Conservation (phyloP, 2,797 vertebrate genomes). For the Coregonus suidteri region DNA sequence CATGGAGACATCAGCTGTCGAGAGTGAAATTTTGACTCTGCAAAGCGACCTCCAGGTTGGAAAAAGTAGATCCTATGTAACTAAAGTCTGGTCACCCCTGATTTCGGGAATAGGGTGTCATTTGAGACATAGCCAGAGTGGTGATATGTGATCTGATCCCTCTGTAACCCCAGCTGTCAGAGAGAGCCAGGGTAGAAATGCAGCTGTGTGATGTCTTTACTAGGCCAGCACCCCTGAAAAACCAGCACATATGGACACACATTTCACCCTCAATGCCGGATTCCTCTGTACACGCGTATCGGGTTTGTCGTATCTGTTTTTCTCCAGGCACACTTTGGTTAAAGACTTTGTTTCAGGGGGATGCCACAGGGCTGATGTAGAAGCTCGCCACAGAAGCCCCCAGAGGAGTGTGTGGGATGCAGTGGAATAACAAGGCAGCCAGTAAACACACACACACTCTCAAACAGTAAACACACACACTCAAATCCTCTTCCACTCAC, state of each 20-base stretch:
- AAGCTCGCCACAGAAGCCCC: too few species aligned
- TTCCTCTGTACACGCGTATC: not conserved
- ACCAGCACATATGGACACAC: not conserved
- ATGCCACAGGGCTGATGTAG: too few species aligned
- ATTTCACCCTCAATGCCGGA: not conserved
- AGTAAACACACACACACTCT: not conserved
- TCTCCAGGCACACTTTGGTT: not conserved
- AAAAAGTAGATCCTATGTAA: too few species aligned
- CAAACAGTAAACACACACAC: not conserved
- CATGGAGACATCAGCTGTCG: too few species aligned
- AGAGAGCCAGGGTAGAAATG: constrained; percentile 7
- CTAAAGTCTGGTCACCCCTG: too few species aligned
- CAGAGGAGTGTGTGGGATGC: not conserved
- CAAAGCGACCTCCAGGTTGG: too few species aligned
- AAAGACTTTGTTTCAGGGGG: not conserved
- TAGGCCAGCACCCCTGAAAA: constrained; percentile 6
- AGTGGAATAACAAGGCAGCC: not conserved
- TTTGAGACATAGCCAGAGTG: not conserved
- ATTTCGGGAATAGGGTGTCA: not conserved
- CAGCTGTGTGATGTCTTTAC: constrained; percentile 41
- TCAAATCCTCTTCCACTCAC: not conserved
- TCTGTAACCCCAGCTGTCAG: constrained; percentile 35
- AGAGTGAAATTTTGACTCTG: too few species aligned
- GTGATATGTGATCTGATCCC: constrained; percentile 28
- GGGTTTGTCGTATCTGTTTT: not conserved